A percentile compares a stretch with the other conserved stretches of the same genome.
phyloP scores from a whole-genome alignment of 1,140 invertebrate genomes.

The Drosophila subobscura region DNA sequence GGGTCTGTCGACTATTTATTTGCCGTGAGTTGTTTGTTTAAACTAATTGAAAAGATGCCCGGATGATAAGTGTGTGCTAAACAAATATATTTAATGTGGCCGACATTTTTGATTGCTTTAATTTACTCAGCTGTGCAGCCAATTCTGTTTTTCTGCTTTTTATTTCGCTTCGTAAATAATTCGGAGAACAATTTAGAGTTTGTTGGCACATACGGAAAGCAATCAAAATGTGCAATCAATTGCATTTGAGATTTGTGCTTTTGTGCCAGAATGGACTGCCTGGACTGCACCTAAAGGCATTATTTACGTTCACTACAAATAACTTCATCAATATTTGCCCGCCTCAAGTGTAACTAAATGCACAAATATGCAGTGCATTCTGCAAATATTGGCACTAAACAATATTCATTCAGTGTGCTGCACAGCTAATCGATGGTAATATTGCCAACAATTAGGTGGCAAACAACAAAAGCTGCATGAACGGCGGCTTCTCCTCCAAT shows the following conservation, averaged over 20 bases:
- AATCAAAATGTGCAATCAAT: conserved; percentile 41
- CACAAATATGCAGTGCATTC: conserved; percentile 15
- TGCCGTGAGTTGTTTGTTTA: conserved; percentile 45
- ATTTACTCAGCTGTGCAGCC: conserved; percentile 15
- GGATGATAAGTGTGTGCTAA: conserved; percentile 34
- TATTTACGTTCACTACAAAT: background rate
- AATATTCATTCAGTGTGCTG: conserved; percentile 35
- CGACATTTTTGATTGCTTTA: conserved; percentile 34
- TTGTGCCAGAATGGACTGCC: background rate
- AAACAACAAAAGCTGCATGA: conserved; percentile 26
- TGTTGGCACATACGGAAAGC: conserved; percentile 8
- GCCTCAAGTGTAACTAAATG: too few relatives aligned
- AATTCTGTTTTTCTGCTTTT: background rate
- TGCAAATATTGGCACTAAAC: conserved; percentile 40
- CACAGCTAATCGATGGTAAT: conserved; percentile 45
- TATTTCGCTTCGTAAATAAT: conserved; percentile 6
- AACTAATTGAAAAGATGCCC: conserved; percentile 47
- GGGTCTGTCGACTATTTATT: background rate
- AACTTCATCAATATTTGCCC: conserved; percentile 33
- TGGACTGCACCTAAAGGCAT: background rate
- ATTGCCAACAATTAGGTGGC: conserved; percentile 53
- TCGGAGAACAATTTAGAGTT: conserved; percentile 22
- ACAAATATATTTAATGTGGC: conserved; percentile 50
- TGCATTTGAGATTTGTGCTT: conserved; percentile 24
- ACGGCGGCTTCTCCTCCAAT: conserved; percentile 18